Evolutionary conservation across 1,140 invertebrate genomes (phyloP).

Genomic region (Drosophila navojoa): DNA sequence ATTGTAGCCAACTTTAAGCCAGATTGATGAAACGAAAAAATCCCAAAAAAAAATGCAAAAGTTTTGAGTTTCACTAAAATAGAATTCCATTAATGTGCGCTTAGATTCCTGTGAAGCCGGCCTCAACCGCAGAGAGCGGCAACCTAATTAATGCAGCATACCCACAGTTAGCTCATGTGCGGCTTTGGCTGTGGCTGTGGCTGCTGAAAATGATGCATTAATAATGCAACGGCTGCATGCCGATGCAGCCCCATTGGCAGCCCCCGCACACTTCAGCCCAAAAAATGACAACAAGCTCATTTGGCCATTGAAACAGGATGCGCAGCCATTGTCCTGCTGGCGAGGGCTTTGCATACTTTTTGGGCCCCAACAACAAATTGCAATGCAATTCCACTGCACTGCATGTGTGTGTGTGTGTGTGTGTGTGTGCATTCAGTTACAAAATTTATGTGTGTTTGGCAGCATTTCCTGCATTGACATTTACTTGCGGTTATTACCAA

Average conservation of each 20-base stretch:
- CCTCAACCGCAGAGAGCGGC: conserved; percentile 23
- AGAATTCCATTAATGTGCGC: neutral
- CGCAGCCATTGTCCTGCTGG: conserved; percentile 37
- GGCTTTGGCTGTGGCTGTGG: neutral
- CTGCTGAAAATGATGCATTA: conserved; percentile 70
- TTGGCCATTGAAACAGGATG: conserved; percentile 35
- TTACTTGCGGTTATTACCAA: conserved; percentile 75
- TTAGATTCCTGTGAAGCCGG: neutral
- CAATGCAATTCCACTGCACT: conserved; percentile 61
- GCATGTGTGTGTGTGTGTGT: conserved; percentile 11
- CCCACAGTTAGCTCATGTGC: neutral
- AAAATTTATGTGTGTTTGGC: conserved; percentile 64
- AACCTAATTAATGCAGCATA: conserved; percentile 62
- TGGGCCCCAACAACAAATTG: conserved; percentile 63
- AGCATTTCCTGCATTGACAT: conserved; percentile 75
- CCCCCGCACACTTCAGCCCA: neutral
- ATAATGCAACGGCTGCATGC: conserved; percentile 52
- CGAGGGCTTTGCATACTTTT: conserved; percentile 54
- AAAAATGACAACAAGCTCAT: conserved; percentile 60
- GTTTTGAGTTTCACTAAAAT: no score
- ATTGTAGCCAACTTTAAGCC: no score
- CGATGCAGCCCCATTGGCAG: no score
- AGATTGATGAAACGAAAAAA: no score
- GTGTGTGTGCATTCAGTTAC: conserved; percentile 15
- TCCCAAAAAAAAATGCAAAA: no score